Evolutionary conservation across 2,797 vertebrate species (phyloP).

Genomic region (Rhabdomys pumilio): DNA sequence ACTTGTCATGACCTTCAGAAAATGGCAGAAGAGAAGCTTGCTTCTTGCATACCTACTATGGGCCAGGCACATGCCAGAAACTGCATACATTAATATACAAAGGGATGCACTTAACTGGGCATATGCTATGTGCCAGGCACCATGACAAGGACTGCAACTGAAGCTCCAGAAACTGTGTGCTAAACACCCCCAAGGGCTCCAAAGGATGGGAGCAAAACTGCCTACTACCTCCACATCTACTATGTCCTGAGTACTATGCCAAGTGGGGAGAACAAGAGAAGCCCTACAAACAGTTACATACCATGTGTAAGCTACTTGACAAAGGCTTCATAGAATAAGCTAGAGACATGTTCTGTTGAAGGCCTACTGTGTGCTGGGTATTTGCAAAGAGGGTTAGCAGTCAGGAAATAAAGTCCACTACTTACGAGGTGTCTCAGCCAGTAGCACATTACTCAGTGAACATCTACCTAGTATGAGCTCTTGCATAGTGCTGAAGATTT

Average conservation of each 20-base stretch:
- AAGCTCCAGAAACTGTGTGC: background rate
- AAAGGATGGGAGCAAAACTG: background rate
- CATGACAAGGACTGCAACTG: background rate
- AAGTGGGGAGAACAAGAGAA: background rate
- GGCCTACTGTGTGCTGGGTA: background rate
- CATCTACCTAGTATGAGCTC: background rate
- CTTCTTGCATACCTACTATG: background rate
- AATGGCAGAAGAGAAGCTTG: background rate
- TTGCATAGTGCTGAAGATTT: background rate
- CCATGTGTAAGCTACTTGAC: background rate
- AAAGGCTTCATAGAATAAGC: background rate
- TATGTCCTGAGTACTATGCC: background rate
- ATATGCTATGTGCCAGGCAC: background rate
- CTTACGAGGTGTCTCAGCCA: background rate
- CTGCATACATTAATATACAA: background rate
- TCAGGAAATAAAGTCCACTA: background rate
- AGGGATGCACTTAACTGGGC: background rate
- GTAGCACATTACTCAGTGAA: background rate
- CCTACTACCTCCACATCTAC: background rate
- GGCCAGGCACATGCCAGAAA: background rate
- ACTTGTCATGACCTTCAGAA: background rate
- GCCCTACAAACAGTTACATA: background rate
- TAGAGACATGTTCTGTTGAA: background rate
- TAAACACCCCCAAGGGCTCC: background rate
- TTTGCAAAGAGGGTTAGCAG: background rate